A percentile compares a stretch with the other conserved stretches of the same genome.
Evolutionary conservation across 1,140 invertebrate species (phyloP).

Genomic region (Drosophila santomea): DNA sequence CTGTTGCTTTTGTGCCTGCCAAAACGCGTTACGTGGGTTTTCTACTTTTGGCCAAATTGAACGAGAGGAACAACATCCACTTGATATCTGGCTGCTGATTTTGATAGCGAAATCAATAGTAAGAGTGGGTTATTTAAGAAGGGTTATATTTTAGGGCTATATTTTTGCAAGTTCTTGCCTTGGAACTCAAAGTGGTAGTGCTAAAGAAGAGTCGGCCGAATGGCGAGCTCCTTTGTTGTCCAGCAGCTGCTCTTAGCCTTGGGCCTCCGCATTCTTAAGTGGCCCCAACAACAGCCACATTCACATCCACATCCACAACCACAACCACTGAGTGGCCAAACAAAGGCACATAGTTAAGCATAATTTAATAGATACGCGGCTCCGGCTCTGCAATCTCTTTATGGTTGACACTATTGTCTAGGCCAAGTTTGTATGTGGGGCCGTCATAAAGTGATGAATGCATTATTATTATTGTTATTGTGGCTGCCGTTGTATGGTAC

Average conservation of each 20-base stretch:
- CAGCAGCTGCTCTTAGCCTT: slow-evolving; percentile 15
- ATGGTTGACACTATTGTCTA: slow-evolving; percentile 82
- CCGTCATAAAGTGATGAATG: slow-evolving; percentile 81
- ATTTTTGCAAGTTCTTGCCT: no score
- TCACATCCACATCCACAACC: slow-evolving; percentile 25
- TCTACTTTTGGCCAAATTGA: slow-evolving; percentile 24
- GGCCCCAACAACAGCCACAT: slow-evolving; percentile 46
- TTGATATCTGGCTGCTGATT: slow-evolving; percentile 14
- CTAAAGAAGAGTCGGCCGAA: slow-evolving; percentile 6
- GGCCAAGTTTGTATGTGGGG: slow-evolving; percentile 74
- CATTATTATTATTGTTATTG: slow-evolving; percentile 80
- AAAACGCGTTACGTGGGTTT: slow-evolving; percentile 37
- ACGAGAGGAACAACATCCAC: not conserved
- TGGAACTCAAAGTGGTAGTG: not conserved
- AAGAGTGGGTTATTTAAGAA: not conserved
- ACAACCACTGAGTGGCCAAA: slow-evolving; percentile 43
- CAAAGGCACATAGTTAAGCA: slow-evolving; percentile 81
- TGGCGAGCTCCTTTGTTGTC: slow-evolving; percentile 25
- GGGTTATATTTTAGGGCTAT: not conserved
- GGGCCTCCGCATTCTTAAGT: slow-evolving; percentile 49
- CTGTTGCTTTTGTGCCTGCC: slow-evolving; percentile 12
- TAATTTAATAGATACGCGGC: slow-evolving; percentile 81
- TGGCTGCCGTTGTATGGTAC: slow-evolving; percentile 33
- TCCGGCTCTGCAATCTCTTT: slow-evolving; percentile 66
- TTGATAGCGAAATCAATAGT: not conserved